These are phyloP conservation scores for Boleophthalmus pectinirostris DNA, from an alignment of 2,113 vertebrate species.

Conservation along the genomic window DNA sequence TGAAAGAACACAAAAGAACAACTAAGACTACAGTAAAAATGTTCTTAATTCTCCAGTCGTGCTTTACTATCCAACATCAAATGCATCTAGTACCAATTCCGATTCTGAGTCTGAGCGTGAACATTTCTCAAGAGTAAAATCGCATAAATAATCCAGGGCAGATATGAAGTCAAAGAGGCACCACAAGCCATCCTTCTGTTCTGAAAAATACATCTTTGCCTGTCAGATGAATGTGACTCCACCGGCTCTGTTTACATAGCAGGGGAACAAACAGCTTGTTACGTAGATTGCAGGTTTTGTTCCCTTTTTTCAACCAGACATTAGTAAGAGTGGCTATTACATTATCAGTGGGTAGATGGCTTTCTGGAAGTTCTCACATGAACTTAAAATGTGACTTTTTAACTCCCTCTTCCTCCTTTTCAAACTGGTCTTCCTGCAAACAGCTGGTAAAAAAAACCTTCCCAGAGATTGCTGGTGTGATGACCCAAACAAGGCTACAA, in stretches of 20 bases:
- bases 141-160: conserved; percentile 6
- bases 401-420: conserved; percentile 44
- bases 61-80: conserved; percentile 3
- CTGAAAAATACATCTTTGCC: conserved; percentile 30
- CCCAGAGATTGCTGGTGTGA: conserved; percentile 40
- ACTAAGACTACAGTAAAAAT: too few species aligned
- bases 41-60: neutral
- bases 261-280: conserved; percentile 20
- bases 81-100: conserved; percentile 20
- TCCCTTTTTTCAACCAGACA: conserved; percentile 24
- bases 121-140: neutral
- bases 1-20: neutral
- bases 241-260: conserved; percentile 41
- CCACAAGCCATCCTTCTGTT: neutral
- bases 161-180: conserved; percentile 9
- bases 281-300: conserved; percentile 33
- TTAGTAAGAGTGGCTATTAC: conserved; percentile 13
- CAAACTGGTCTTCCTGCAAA: conserved; percentile 41
- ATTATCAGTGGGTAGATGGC: neutral
- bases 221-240: conserved; percentile 23
- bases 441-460: conserved; percentile 41
- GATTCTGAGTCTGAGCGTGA: neutral
- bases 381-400: conserved; percentile 13
- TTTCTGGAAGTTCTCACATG: conserved; percentile 13
- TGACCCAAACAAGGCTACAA: conserved; percentile 42